Evolutionary conservation across 2,888 invertebrate genomes (phyloP), one percentile per base, ranked within the genome.

Genomic region (Metallyticus violacea): DNA sequence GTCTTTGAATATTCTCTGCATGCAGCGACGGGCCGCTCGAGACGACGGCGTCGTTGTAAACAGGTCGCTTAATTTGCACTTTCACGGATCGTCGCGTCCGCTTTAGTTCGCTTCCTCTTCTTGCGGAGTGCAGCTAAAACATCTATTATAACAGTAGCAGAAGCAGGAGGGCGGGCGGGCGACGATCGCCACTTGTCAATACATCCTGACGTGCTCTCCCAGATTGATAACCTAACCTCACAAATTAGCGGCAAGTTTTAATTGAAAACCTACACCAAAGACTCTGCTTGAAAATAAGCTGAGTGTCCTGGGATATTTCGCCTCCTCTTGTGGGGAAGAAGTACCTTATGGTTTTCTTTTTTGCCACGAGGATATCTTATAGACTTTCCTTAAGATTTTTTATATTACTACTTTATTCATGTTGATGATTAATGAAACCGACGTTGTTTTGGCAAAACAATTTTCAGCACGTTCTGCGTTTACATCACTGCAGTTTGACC

Each of bases 1-100:
- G 79, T 81, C 85, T 79, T 78, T 85, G 85, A 85, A 85, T 85
- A 85, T 79, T 85, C 85, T 79, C 28, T 40, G 28, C 81, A 81
- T 30, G 40, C 40, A 62, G 40, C 40, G 40, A 15, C n/a, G n/a
- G 22, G 40, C 9, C 40, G 40, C 22, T 22, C 15, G 40, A 9
- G 15, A 22, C 40, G 40, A n/a, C n/a, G 79, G 76, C 81, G 80
- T 25, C 29, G 82, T 7, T 78, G 87, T 87, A 87, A 87, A 87
- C 87, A 87, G 79, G 40, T 79, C 85, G 79, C 83, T 87, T 87
- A 87, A 87, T 87, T 87, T 83, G 79, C 87, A 87, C 85, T 87
- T 87, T 85, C 79, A 85, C 82, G 85, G 82, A 27, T 78, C 78
- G 77, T 85, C 76, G 85, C 81, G 62, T 25, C 40, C 85, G 28